Percentiles rank a stretch among this genome's conserved stretches.
phyloP scores from a whole-genome alignment of 1,140 invertebrate species.

The Tyrophagus putrescentiae region DNA sequence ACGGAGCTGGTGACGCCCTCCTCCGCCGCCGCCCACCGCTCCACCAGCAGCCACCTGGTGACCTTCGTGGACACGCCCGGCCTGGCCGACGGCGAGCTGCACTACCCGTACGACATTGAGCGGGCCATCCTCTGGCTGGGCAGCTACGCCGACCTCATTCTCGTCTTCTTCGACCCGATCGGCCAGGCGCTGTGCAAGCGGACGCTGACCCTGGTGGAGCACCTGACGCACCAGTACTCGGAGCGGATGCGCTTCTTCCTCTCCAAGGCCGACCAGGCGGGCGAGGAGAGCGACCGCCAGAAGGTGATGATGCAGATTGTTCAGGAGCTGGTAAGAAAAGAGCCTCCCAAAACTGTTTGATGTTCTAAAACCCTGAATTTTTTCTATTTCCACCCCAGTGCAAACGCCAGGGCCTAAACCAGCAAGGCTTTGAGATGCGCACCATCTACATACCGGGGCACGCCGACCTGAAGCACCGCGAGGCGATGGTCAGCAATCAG shows the following conservation, averaged over 20 bases:
- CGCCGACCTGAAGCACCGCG: constrained; percentile 34
- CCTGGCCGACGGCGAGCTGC: constrained; percentile 48
- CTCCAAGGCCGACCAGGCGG: constrained; percentile 48
- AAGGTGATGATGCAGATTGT: constrained; percentile 51
- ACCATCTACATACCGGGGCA: constrained; percentile 45
- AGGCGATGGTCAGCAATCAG: constrained; percentile 42
- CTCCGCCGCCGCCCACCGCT: constrained; percentile 29
- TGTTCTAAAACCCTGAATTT: too few species aligned
- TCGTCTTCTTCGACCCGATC: constrained; percentile 50
- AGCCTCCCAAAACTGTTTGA: too few species aligned
- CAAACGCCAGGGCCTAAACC: constrained; percentile 44
- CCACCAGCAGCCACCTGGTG: constrained; percentile 45
- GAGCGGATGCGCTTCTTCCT: constrained; percentile 44
- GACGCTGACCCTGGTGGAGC: constrained; percentile 45
- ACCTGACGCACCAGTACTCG: constrained; percentile 40
- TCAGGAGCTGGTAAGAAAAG: too few species aligned
- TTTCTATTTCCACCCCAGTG: too few species aligned
- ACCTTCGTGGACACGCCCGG: constrained; percentile 49
- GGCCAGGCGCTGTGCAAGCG: constrained; percentile 47
- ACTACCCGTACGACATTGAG: constrained; percentile 50
- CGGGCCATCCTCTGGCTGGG: constrained; percentile 44
- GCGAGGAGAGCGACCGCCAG: constrained; percentile 43
- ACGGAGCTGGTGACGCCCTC: constrained; percentile 48
- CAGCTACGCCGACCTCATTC: constrained; percentile 44
- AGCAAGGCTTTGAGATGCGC: constrained; percentile 47